Percentiles rank a stretch among this genome's conserved stretches.
Evolutionary conservation across 2,888 invertebrate genomes (phyloP).

Genomic region (Eueremaeus valkanovi): DNA sequence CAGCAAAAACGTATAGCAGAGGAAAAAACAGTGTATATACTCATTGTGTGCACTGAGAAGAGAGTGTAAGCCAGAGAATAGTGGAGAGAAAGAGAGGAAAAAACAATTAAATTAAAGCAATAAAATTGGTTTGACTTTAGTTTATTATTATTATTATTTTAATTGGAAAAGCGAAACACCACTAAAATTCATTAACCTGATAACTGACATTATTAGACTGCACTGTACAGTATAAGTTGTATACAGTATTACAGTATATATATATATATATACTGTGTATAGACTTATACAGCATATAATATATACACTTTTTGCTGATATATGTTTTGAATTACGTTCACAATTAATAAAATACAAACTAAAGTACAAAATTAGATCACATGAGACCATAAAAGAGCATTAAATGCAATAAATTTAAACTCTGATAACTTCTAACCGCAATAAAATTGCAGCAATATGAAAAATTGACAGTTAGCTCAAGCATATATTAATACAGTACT

Average conservation of each 20-base stretch:
- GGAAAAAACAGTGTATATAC: neutral
- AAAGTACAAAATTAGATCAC: conserved; percentile 25
- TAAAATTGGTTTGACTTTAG: conserved; percentile 1
- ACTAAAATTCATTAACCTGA: conserved; percentile 33
- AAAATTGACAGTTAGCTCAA: neutral
- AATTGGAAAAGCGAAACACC: conserved; percentile 26
- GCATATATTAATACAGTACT: too few species aligned
- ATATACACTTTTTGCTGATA: neutral
- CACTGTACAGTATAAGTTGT: too few species aligned
- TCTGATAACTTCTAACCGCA: conserved; percentile 18
- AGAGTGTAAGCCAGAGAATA: neutral
- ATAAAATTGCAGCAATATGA: conserved; percentile 10
- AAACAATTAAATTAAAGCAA: conserved; percentile 36
- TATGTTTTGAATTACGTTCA: conserved; percentile 14
- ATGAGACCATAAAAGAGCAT: conserved; percentile 22
- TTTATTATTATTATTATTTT: conserved; percentile 34
- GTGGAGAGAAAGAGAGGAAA: neutral
- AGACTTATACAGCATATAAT: neutral
- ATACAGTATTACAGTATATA: neutral
- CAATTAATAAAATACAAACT: conserved; percentile 22
- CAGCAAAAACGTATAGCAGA: neutral
- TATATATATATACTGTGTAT: conserved; percentile 1
- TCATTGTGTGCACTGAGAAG: neutral
- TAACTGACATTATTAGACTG: conserved; percentile 26
- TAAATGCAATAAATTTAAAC: conserved; percentile 26